A percentile compares a stretch with the other conserved stretches of the same genome.
phyloP scores from a whole-genome alignment of 2,113 vertebrate genomes.

The Fregata magnificens region DNA sequence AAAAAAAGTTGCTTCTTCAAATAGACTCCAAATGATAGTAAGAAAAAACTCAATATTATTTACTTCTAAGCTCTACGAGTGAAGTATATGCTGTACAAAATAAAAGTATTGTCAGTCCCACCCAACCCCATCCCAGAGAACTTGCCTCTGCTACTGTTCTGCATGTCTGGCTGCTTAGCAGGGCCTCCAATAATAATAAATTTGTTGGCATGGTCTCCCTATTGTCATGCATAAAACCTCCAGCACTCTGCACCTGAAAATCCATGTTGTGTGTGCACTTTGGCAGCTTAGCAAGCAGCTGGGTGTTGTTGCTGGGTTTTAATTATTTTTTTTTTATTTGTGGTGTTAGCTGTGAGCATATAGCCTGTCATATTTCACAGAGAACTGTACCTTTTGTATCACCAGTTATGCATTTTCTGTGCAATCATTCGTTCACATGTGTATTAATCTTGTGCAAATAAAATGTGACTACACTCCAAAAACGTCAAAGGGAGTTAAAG shows the following conservation, averaged over 20 bases:
- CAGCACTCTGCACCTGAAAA: not conserved
- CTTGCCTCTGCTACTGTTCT: not conserved
- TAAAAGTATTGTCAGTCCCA: not conserved
- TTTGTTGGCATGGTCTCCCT: not conserved
- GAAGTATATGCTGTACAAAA: not conserved
- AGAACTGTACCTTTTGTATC: not conserved
- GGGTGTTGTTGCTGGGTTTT: not conserved
- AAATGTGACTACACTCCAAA: not conserved
- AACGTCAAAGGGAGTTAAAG: not conserved
- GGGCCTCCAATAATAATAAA: not conserved
- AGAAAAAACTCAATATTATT: not conserved
- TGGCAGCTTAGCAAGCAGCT: not conserved
- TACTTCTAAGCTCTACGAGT: not conserved
- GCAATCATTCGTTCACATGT: not conserved
- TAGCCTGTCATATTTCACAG: not conserved
- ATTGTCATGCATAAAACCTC: not conserved
- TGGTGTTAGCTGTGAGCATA: not conserved
- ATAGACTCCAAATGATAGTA: not conserved
- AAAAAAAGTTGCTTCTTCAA: not conserved
- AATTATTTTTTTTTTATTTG: not conserved
- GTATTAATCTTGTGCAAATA: not conserved
- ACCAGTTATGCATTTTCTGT: not conserved
- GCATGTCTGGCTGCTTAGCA: not conserved
- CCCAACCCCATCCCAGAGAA: not conserved
- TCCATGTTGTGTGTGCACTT: not conserved